Conservation (phyloP, 2,797 vertebrate species). For the Pygocentrus nattereri region DNA sequence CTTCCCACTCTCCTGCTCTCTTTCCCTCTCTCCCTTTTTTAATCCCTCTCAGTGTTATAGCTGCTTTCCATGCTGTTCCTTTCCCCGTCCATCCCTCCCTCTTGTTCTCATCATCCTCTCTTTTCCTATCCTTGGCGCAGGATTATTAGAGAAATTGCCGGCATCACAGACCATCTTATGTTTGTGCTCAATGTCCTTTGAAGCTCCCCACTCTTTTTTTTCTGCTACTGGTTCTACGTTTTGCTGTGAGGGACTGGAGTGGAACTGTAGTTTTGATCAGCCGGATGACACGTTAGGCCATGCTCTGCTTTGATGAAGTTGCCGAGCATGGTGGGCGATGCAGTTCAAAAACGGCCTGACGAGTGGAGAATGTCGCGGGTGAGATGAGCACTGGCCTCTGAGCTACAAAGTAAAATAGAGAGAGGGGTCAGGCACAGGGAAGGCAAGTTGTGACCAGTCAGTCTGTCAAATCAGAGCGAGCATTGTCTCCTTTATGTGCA, state of each 20-base stretch:
- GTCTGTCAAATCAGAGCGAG: not conserved
- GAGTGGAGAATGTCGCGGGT: conserved; percentile 44
- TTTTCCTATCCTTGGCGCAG: conserved; percentile 42
- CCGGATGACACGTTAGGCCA: conserved; percentile 62
- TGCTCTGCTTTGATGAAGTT: conserved; percentile 63
- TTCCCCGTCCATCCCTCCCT: not conserved
- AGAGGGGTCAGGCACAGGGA: conserved; percentile 13
- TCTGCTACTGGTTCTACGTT: conserved; percentile 14
- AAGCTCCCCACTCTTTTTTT: conserved; percentile 35
- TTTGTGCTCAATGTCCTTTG: conserved; percentile 57
- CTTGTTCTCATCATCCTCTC: conserved; percentile 10
- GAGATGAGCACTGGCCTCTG: conserved; percentile 55
- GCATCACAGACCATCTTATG: conserved; percentile 57
- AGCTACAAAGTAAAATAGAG: conserved; percentile 4
- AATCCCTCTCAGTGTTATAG: not conserved
- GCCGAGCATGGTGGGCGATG: conserved; percentile 47
- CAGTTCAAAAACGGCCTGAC: conserved; percentile 47
- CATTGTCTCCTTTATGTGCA: not conserved
- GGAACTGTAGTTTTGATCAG: conserved; percentile 66
- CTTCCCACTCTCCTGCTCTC: not conserved
- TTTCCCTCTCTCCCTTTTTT: not conserved
- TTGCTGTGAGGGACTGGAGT: conserved; percentile 57
- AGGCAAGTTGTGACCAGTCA: conserved; percentile 7
- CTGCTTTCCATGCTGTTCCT: conserved; percentile 13
- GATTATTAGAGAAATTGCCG: conserved; percentile 62